phyloP scores from a whole-genome alignment of 1,140 invertebrate genomes.

The Augochlora pura region DNA sequence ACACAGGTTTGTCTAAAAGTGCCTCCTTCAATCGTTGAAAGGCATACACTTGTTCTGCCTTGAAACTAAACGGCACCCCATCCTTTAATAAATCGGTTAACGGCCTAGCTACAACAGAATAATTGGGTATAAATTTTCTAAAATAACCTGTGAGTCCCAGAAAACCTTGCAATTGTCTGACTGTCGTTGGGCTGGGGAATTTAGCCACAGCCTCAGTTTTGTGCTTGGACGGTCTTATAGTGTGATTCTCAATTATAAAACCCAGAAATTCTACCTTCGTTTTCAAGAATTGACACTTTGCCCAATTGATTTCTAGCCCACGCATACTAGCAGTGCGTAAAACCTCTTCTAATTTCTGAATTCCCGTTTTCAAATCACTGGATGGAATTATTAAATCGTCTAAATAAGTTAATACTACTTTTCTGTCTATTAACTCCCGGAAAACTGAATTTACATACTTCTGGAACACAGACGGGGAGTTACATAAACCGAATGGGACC shows the following conservation, averaged over 20 bases:
- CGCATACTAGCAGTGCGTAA: background rate
- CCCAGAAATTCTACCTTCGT: background rate
- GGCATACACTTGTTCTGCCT: no score
- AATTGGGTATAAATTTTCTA: background rate
- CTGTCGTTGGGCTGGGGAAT: background rate
- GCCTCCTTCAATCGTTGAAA: no score
- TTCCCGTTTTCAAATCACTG: background rate
- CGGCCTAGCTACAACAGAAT: background rate
- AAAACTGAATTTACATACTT: conserved; percentile 41
- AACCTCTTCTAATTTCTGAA: background rate
- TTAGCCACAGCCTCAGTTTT: background rate
- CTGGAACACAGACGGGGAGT: conserved; percentile 24
- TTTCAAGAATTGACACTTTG: background rate
- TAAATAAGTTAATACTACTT: conserved; percentile 23
- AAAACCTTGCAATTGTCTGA: background rate
- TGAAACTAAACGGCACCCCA: no score
- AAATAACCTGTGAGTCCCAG: background rate
- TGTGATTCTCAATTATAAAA: background rate
- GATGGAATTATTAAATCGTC: conserved; percentile 41
- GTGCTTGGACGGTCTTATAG: background rate
- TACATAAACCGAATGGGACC: no score
- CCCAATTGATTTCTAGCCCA: background rate
- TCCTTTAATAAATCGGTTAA: background rate
- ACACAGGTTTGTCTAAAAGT: no score
- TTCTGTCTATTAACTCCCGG: conserved; percentile 6